Evolutionary conservation across 2,888 invertebrate species (phyloP).

Genomic region (Synergus gifuensis): DNA sequence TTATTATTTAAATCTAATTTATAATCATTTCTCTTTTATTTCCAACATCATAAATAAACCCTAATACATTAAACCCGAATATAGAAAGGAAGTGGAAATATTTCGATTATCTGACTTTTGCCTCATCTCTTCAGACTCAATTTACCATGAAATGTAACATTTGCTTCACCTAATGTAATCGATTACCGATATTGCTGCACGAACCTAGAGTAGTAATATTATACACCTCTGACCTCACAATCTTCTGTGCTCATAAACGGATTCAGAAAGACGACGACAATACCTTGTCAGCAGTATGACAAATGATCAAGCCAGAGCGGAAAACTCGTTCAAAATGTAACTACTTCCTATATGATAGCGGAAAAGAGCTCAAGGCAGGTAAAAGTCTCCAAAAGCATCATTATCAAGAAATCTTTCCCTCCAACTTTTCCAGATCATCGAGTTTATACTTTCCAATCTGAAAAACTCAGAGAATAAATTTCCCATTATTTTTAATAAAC

Average conservation of each 20-base stretch:
- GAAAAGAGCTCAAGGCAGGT: not conserved
- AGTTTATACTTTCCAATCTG: not conserved
- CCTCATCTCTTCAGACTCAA: not conserved
- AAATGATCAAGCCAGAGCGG: not conserved
- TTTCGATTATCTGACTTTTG: not conserved
- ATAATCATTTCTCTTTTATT: too few relatives aligned
- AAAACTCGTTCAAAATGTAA: not conserved
- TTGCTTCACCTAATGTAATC: conserved; percentile 3
- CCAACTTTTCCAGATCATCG: not conserved
- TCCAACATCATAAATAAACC: too few relatives aligned
- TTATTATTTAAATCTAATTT: not conserved
- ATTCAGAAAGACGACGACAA: conserved; percentile 16
- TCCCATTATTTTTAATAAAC: not conserved
- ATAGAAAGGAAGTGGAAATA: not conserved
- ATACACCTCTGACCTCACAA: conserved; percentile 19
- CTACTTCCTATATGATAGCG: not conserved
- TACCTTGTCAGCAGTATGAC: conserved; percentile 26
- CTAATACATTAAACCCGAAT: not conserved
- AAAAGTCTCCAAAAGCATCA: not conserved
- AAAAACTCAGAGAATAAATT: too few relatives aligned
- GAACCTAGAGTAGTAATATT: not conserved
- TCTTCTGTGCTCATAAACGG: not conserved
- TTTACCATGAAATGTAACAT: conserved; percentile 2
- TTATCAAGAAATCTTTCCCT: not conserved
- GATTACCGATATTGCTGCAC: conserved; percentile 26